These are phyloP conservation scores for Empis stercorea DNA, from an alignment of 2,888 invertebrate genomes.

Conservation along the genomic window DNA sequence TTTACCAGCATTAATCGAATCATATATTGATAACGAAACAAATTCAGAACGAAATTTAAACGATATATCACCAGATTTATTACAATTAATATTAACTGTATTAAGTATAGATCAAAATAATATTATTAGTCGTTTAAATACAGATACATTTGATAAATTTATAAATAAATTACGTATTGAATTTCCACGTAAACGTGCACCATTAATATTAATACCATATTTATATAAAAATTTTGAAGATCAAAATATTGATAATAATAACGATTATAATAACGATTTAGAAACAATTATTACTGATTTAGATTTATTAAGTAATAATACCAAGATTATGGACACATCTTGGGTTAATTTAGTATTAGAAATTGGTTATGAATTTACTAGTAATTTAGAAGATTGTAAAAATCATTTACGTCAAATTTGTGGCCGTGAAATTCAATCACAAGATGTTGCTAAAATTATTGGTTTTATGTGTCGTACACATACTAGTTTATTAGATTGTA, in stretches of 20 bases:
- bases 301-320: slow-evolving; percentile 4
- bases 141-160: slow-evolving; percentile 67
- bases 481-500: slow-evolving; percentile 46
- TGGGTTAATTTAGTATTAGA: slow-evolving; percentile 83
- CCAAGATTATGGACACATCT: slow-evolving; percentile 55
- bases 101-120: slow-evolving; percentile 36
- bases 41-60: slow-evolving; percentile 70
- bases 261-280: background rate
- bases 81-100: slow-evolving; percentile 64
- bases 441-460: slow-evolving; percentile 72
- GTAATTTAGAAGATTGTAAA: slow-evolving; percentile 76
- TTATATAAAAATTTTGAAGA: slow-evolving; percentile 42
- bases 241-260: background rate
- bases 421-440: slow-evolving; percentile 67
- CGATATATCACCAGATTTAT: slow-evolving; percentile 80
- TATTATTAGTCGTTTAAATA: slow-evolving; percentile 43
- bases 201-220: slow-evolving; percentile 78
- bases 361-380: slow-evolving; percentile 77
- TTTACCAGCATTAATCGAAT: slow-evolving; percentile 72
- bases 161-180: slow-evolving; percentile 69
- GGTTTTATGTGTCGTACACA: slow-evolving; percentile 79
- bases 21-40: slow-evolving; percentile 70
- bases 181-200: slow-evolving; percentile 78
- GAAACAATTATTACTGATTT: background rate
- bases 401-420: slow-evolving; percentile 70